Evolutionary conservation across 2,888 invertebrate genomes (phyloP).

Genomic region (Lycocerus yunnanus): DNA sequence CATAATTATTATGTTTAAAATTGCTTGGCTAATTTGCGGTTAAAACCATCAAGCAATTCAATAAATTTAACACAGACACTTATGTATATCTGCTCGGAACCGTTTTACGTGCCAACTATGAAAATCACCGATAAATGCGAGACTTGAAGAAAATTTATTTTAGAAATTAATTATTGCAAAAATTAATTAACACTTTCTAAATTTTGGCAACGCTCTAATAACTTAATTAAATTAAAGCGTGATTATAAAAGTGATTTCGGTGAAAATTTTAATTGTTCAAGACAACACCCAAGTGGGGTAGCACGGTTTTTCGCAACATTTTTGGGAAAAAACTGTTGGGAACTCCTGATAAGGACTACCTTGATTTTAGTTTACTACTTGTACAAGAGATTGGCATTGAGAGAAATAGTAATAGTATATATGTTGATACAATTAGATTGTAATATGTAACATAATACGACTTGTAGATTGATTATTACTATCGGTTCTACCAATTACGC

Average conservation of each 20-base stretch:
- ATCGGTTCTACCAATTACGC: constrained; percentile 26
- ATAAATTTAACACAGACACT: not conserved
- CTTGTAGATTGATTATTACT: constrained; percentile 40
- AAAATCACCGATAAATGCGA: not conserved
- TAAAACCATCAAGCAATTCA: not conserved
- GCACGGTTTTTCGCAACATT: too few relatives aligned
- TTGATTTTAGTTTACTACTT: constrained; percentile 46
- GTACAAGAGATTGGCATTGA: constrained; percentile 50
- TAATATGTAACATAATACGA: constrained; percentile 44
- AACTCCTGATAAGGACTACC: constrained; percentile 35
- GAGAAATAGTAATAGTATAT: constrained; percentile 49
- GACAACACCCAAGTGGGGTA: too few relatives aligned
- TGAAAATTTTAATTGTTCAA: not conserved
- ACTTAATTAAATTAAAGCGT: not conserved
- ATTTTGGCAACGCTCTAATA: not conserved
- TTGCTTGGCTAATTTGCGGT: not conserved
- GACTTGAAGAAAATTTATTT: not conserved
- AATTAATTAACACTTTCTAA: not conserved
- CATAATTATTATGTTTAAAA: not conserved
- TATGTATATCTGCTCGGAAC: not conserved
- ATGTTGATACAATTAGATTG: constrained; percentile 52
- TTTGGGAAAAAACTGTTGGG: constrained; percentile 4
- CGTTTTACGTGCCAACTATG: not conserved
- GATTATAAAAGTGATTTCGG: not conserved
- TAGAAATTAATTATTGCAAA: not conserved